Base-by-base conservation (phyloP, 2,113 vertebrate species). In the Coptodon bakossiorum region DNA sequence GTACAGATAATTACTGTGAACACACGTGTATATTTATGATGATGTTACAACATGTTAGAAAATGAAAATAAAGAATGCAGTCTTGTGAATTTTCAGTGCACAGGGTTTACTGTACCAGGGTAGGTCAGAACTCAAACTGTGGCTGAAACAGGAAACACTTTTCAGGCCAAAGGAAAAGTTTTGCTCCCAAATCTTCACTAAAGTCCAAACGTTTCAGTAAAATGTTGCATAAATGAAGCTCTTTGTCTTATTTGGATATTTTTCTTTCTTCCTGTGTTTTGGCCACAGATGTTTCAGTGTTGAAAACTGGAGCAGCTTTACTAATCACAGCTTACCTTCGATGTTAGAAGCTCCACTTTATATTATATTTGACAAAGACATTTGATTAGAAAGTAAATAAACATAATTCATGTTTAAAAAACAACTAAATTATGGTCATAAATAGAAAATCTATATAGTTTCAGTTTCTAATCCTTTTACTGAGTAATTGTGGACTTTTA, bases 11-110 rank as follows among this genome's bases (percentile, higher is more conserved):
- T 40, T 14, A 19, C 43, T 31, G 16, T 78, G 24, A 76, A 11
- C 40, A 34, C 59, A 63, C 31, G 31, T 63, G 14, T 10, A 27
- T 0, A 6, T 76, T 48, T 76, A 76, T 76, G 24, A 29, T 0
- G 1, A 66, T 36, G 59, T 63, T 63, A 34, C 3, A 63, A 34
- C 10, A 0, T 36, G 40, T 43, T 12, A 48, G 43, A 7, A 48
- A 45, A 45, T 1, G 0, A 1, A 76, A 29, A 9, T 7, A 29
- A 76, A 45, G 13, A 43, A 16, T 71, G 0, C 19, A 4, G 9
- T 73, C n/a, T 5, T 5, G 68, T 48, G 40, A 0, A 1, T 36
- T 63, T 34, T 73, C 43, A 14, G 43, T 16, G 43, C 43, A 3
- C 38, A 43, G 38, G 0, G 3, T 71, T 27, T 45, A 22, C 38